phyloP scores from a whole-genome alignment of 2,113 vertebrate genomes.

The Gavia stellata region DNA sequence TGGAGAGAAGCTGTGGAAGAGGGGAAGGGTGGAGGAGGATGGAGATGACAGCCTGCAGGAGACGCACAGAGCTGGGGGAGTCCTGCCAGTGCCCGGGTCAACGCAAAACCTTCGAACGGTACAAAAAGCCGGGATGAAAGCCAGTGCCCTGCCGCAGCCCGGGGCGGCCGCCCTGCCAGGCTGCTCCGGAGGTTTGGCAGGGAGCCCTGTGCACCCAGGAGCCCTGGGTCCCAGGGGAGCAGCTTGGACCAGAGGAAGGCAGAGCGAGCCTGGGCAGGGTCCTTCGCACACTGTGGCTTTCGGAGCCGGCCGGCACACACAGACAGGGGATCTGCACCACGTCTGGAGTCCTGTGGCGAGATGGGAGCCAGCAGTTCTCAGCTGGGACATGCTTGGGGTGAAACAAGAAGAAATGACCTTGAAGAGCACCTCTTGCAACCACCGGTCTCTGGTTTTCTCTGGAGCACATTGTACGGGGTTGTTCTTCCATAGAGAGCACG shows the following conservation, averaged over 20 bases:
- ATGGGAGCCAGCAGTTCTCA: not conserved
- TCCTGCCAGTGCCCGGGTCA: not conserved
- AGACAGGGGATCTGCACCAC: not conserved
- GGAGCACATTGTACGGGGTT: not conserved
- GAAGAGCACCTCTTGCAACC: not conserved
- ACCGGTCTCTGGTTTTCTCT: not conserved
- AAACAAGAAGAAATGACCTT: not conserved
- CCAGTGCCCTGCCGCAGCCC: not conserved
- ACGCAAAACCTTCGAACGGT: not conserved
- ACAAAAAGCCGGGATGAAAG: not conserved
- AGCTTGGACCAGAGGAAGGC: not conserved
- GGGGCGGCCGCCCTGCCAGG: not conserved
- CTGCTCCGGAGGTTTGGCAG: not conserved
- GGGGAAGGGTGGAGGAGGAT: not conserved
- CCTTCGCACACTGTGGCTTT: not conserved
- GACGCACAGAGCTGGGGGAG: accelerated
- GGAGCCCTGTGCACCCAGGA: not conserved
- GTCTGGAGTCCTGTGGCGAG: not conserved
- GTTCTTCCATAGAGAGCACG: not conserved
- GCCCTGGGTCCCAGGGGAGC: not conserved
- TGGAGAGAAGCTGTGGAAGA: not conserved
- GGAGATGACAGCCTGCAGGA: not conserved
- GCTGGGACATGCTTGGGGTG: not conserved
- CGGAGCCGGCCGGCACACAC: accelerated
- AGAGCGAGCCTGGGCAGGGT: not conserved